Conservation (phyloP, 2,113 vertebrate species). For the Otis tarda region DNA sequence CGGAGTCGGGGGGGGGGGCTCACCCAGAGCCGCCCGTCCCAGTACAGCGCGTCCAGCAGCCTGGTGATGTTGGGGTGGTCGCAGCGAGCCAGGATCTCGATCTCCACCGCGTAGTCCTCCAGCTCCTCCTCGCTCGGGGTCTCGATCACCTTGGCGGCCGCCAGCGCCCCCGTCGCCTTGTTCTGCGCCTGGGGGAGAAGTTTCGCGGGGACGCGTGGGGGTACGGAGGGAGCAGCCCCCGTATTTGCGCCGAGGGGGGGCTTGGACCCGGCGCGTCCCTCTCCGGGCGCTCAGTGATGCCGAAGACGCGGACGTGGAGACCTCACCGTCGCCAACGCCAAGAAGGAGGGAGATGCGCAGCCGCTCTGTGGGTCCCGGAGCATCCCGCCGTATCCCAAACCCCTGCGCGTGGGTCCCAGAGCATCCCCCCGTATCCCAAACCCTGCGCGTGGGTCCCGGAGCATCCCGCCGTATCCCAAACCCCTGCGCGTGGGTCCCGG, state of each 20-base stretch:
- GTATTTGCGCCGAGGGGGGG: fast-evolving
- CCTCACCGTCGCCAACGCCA: not conserved
- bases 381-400: not conserved
- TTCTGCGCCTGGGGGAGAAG: conserved; percentile 14
- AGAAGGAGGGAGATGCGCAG: fast-evolving
- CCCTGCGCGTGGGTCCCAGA: too few species aligned
- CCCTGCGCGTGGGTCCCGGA: too few species aligned
- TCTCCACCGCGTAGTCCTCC: conserved; percentile 70
- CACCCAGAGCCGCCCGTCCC: conserved; percentile 73
- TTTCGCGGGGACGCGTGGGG: fast-evolving
- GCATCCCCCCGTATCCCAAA: not conserved
- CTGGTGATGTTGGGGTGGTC: conserved; percentile 66
- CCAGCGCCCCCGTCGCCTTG: conserved; percentile 19
- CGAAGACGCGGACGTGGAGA: fast-evolving
- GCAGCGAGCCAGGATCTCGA: conserved; percentile 70
- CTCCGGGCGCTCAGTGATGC: not conserved
- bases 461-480: not conserved
- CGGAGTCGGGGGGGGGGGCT: not conserved
- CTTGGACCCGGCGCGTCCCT: fast-evolving
- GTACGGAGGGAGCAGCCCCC: not conserved
- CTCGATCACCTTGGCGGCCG: conserved; percentile 70
- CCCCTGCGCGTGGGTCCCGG: too few species aligned
- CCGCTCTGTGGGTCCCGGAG: not conserved
- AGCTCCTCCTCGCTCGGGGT: conserved; percentile 68
- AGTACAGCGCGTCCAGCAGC: conserved; percentile 69